Evolutionary conservation across 2,888 invertebrate genomes (phyloP).

Genomic region (Allolobophora icterica): DNA sequence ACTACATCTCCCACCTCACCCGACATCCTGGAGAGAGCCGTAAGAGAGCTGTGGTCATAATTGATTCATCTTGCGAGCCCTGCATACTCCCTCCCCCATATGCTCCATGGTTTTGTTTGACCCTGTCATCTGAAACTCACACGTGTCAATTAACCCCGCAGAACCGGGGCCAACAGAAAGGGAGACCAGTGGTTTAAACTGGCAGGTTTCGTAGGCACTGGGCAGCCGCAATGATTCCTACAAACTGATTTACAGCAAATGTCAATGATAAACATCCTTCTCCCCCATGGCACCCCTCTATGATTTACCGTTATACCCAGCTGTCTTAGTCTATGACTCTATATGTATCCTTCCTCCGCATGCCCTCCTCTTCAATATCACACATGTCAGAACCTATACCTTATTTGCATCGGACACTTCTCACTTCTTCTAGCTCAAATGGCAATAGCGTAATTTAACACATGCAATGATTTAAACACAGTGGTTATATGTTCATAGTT

Average conservation of each 20-base stretch:
- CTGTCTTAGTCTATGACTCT: background rate
- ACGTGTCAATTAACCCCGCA: background rate
- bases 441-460: background rate
- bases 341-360: background rate
- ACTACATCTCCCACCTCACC: background rate
- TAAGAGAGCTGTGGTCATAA: background rate
- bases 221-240: background rate
- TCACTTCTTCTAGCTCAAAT: background rate
- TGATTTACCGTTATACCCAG: background rate
- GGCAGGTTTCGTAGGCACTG: background rate
- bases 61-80: background rate
- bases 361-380: background rate
- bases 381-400: background rate
- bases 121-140: background rate
- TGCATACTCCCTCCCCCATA: background rate
- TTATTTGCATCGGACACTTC: background rate
- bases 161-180: background rate
- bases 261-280: slow-evolving; percentile 1
- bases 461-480: background rate
- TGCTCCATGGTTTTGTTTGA: background rate
- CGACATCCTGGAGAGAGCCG: background rate
- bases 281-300: background rate
- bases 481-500: no score
- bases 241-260: background rate
- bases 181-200: background rate